Conservation (phyloP, 2,797 vertebrate genomes). For the Pyrocephalus nanus region DNA sequence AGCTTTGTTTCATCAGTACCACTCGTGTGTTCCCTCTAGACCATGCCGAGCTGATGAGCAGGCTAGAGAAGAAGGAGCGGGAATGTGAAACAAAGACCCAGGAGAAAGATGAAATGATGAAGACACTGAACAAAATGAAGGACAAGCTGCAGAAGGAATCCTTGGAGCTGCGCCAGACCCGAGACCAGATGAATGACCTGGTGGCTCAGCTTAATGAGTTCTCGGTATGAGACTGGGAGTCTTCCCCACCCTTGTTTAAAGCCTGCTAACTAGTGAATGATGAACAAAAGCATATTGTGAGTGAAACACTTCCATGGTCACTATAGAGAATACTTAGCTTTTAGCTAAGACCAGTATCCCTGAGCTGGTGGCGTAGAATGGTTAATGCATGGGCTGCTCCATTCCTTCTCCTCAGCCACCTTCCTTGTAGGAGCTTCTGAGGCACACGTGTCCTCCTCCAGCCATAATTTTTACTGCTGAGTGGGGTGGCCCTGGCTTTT, state of each 20-base stretch:
- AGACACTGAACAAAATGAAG: slow-evolving; percentile 98
- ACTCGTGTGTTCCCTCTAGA: slow-evolving; percentile 51
- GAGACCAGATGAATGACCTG: slow-evolving; percentile 90
- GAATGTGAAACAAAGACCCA: slow-evolving; percentile 95
- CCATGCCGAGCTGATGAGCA: slow-evolving; percentile 86
- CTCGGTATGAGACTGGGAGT: slow-evolving; percentile 76
- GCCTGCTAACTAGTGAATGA: not conserved
- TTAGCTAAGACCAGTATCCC: not conserved
- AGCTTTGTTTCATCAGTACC: not conserved
- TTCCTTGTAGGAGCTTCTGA: not conserved
- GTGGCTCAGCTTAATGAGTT: slow-evolving; percentile 87
- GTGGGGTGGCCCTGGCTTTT: not conserved
- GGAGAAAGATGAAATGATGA: slow-evolving; percentile 99
- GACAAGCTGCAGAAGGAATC: slow-evolving; percentile 96
- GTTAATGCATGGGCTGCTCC: not conserved
- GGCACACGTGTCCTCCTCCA: not conserved
- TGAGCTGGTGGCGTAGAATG: not conserved
- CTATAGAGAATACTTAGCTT: not conserved
- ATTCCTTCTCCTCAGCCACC: not conserved
- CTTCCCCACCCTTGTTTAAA: slow-evolving; percentile 3
- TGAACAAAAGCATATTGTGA: not conserved
- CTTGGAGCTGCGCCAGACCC: slow-evolving; percentile 88
- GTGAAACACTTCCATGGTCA: not conserved
- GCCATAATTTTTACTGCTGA: not conserved
- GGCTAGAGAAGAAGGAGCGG: slow-evolving; percentile 91